phyloP scores from a whole-genome alignment of 1,140 invertebrate genomes.

The Drosophila watanabei region DNA sequence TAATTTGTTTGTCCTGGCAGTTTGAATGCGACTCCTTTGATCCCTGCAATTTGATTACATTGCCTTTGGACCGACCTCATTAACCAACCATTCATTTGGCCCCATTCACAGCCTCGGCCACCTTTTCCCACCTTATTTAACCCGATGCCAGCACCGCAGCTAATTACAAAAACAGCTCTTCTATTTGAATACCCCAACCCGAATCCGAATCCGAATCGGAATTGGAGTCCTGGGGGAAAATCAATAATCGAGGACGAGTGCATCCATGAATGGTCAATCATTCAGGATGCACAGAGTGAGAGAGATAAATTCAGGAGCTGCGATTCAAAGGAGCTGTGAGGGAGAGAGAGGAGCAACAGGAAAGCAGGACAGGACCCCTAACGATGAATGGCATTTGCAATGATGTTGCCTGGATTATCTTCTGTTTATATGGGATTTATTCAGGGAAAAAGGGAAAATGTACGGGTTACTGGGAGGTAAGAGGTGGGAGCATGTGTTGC shows the following conservation, averaged over 20 bases:
- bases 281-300: conserved; percentile 4
- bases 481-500: conserved; percentile 54
- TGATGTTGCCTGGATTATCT: conserved; percentile 77
- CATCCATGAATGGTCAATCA: conserved; percentile 54
- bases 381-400: conserved; percentile 69
- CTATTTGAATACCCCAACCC: conserved; percentile 45
- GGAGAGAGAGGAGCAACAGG: too few species aligned
- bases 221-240: conserved; percentile 27
- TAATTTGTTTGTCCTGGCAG: conserved; percentile 6
- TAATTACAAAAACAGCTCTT: conserved; percentile 71
- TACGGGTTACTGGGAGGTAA: not conserved
- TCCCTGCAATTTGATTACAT: conserved; percentile 13
- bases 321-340: conserved; percentile 42
- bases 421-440: conserved; percentile 83
- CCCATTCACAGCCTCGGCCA: conserved; percentile 4
- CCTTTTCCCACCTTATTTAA: conserved; percentile 11
- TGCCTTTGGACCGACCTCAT: conserved; percentile 13
- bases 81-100: conserved; percentile 26
- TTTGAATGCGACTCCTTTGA: conserved; percentile 23
- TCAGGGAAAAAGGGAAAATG: conserved; percentile 18
- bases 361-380: conserved; percentile 32
- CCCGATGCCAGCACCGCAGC: conserved; percentile 20
- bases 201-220: too few species aligned
- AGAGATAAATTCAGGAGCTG: conserved; percentile 10
- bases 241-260: conserved; percentile 49